Evolutionary conservation across 2,113 vertebrate species (phyloP).

Genomic region (Nipponia nippon): DNA sequence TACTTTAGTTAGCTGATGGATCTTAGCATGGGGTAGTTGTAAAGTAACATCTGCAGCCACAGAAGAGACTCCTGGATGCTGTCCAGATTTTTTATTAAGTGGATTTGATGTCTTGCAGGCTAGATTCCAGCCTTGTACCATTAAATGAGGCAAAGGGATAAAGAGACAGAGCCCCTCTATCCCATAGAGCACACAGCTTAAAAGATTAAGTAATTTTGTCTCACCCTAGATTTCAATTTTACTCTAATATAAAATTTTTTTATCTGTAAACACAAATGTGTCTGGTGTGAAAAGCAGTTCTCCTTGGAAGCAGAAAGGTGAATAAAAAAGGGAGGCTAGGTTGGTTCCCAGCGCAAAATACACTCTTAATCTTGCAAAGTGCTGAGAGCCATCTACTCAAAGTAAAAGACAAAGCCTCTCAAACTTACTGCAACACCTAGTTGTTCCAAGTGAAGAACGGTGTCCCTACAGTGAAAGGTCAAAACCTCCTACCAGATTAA

Average conservation of each 20-base stretch:
- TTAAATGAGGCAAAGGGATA: slow-evolving; percentile 36
- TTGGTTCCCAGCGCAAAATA: background rate
- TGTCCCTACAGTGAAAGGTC: background rate
- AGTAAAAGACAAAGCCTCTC: background rate
- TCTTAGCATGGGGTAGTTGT: background rate
- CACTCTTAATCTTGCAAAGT: background rate
- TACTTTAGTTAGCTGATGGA: background rate
- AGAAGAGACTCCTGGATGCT: background rate
- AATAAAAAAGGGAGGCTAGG: background rate
- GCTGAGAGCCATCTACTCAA: background rate
- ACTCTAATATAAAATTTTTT: background rate
- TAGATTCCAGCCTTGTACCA: slow-evolving; percentile 18
- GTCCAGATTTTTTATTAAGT: slow-evolving; percentile 27
- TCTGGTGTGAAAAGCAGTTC: background rate
- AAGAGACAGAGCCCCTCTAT: slow-evolving; percentile 5
- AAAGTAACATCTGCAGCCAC: background rate
- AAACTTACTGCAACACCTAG: background rate
- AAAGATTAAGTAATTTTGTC: slow-evolving; percentile 48
- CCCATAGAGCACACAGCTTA: background rate
- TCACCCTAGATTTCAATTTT: slow-evolving; percentile 23
- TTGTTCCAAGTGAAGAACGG: background rate
- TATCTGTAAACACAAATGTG: slow-evolving; percentile 11
- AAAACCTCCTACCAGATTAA: background rate
- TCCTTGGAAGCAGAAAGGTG: background rate
- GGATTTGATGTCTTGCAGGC: slow-evolving; percentile 31